phyloP scores from a whole-genome alignment of 2,113 vertebrate genomes.

The Otus sunia region DNA sequence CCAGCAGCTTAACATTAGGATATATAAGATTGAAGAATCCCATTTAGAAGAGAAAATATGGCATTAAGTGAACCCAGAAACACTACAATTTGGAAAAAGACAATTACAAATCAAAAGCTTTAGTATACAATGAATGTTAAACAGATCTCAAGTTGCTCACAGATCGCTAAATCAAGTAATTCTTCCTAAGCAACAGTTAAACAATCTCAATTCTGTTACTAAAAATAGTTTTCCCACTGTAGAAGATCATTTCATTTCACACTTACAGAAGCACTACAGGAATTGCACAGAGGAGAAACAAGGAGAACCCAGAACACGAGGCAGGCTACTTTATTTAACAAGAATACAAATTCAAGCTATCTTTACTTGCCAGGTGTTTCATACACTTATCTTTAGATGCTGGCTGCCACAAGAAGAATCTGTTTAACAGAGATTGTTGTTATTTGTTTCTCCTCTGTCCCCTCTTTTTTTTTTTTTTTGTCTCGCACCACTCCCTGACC shows the following conservation, averaged over 20 bases:
- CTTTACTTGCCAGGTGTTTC: not conserved
- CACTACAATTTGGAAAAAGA: not conserved
- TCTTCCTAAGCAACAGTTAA: not conserved
- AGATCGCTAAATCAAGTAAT: not conserved
- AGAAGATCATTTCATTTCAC: not conserved
- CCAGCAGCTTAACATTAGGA: not conserved
- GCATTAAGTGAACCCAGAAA: not conserved
- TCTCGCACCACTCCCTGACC: too few species aligned
- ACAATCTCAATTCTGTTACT: not conserved
- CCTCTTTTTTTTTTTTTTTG: too few species aligned
- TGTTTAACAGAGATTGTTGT: not conserved
- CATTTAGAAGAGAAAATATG: not conserved
- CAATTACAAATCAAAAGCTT: not conserved
- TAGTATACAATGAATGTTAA: not conserved
- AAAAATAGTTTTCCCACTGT: not conserved
- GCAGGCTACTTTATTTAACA: not conserved
- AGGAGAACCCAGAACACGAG: not conserved
- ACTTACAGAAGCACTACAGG: not conserved
- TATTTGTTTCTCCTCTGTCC: not conserved
- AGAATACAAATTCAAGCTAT: not conserved
- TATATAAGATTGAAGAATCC: not conserved
- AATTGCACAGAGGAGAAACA: not conserved
- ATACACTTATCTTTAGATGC: not conserved
- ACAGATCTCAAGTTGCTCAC: not conserved
- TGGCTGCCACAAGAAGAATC: not conserved